A percentile compares a stretch with the other conserved stretches of the same genome.
phyloP scores from a whole-genome alignment of 2,888 invertebrate genomes.

The Limnephilus lunatus region DNA sequence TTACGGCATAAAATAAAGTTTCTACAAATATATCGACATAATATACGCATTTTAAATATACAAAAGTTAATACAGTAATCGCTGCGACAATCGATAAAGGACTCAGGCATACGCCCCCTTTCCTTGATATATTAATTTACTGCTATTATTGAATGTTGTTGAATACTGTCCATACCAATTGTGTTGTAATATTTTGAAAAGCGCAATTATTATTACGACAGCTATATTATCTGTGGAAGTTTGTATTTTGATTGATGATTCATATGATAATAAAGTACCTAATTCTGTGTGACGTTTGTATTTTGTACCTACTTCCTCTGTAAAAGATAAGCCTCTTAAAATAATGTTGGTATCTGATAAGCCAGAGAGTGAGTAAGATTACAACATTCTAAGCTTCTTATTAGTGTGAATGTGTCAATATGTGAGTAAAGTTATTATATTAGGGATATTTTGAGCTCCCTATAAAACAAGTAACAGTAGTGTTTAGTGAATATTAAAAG shows the following conservation, averaged over 20 bases:
- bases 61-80: neutral
- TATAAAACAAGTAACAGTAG: neutral
- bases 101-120: constrained; percentile 55
- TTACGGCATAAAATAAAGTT: constrained; percentile 29
- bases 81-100: constrained; percentile 53
- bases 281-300: constrained; percentile 25
- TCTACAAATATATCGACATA: neutral
- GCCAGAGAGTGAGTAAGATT: neutral
- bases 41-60: neutral
- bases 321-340: constrained; percentile 31
- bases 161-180: neutral
- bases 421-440: neutral
- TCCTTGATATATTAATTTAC: constrained; percentile 40
- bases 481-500: neutral
- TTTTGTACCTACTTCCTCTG: constrained; percentile 5
- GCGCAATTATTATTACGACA: neutral
- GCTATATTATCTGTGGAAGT: neutral
- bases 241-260: constrained; percentile 25
- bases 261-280: constrained; percentile 27
- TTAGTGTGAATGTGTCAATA: neutral
- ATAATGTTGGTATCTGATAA: constrained; percentile 31
- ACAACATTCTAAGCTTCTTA: neutral
- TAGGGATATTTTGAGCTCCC: neutral
- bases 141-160: neutral
- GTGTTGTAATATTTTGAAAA: neutral